phyloP scores from a whole-genome alignment of 64 coral and sea anemone species.

The Catalaphyllia jardinei region DNA sequence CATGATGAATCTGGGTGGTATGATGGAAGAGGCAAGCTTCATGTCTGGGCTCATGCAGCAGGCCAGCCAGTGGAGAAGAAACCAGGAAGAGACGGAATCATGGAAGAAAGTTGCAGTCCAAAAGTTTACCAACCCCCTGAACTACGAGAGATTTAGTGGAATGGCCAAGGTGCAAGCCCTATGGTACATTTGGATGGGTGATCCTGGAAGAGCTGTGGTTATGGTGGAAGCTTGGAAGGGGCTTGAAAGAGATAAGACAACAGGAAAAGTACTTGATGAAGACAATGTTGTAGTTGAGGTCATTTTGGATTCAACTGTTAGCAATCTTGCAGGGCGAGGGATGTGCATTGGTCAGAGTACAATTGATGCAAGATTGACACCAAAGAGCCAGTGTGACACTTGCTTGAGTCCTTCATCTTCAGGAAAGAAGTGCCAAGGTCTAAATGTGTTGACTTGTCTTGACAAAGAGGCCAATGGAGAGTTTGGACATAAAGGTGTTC shows the following conservation, averaged over 20 bases:
- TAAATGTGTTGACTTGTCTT: constrained; percentile 28
- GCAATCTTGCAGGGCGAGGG: constrained; percentile 12
- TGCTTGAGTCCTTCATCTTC: constrained; percentile 23
- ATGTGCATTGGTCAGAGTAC: constrained; percentile 33
- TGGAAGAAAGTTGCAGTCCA: constrained; percentile 42
- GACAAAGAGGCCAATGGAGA: constrained; percentile 49
- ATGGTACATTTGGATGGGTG: constrained; percentile 50
- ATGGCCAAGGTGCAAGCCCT: constrained; percentile 25
- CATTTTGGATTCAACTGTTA: constrained; percentile 19
- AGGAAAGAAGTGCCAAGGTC: neutral
- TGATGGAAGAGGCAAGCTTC: neutral
- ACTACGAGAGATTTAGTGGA: constrained; percentile 45
- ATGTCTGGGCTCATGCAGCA: constrained; percentile 14
- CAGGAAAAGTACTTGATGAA: neutral
- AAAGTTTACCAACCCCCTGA: constrained; percentile 15
- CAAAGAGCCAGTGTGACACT: constrained; percentile 24
- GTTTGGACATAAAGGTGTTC: constrained; percentile 33
- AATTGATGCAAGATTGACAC: constrained; percentile 24
- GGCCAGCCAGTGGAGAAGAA: neutral
- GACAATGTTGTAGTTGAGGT: constrained; percentile 21
- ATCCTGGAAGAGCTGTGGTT: constrained; percentile 14
- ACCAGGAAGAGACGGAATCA: constrained; percentile 19
- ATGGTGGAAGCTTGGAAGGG: constrained; percentile 50
- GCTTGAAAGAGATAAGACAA: neutral
- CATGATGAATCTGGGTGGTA: neutral